A percentile compares a stretch with the other conserved stretches of the same genome.
These are phyloP conservation scores for Bombus impatiens DNA, from an alignment of 1,140 invertebrate genomes.

Conservation along the genomic window DNA sequence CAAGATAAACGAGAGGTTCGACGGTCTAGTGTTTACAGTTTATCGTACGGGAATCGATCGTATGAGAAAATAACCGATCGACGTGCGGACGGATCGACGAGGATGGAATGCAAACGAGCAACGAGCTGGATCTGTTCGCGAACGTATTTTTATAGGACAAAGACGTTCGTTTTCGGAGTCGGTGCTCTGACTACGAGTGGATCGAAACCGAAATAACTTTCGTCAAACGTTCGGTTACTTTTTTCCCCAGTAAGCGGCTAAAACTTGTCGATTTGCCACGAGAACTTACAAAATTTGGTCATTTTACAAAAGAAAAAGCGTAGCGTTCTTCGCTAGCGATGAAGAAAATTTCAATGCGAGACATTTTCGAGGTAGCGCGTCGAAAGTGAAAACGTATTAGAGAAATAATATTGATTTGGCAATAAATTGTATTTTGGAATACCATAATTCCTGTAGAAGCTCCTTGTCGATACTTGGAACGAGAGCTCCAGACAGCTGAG, in stretches of 20 bases:
- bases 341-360: no score
- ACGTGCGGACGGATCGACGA: neutral
- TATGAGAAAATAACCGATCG: conserved; percentile 22
- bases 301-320: rapidly evolving
- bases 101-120: conserved; percentile 18
- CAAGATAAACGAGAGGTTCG: conserved; percentile 32
- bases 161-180: neutral
- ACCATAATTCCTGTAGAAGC: neutral
- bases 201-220: neutral
- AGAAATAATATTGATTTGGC: neutral
- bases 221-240: neutral
- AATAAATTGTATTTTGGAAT: neutral
- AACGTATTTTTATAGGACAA: neutral
- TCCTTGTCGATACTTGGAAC: neutral
- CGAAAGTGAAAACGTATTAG: no score
- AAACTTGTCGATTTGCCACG: no score
- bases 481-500: neutral
- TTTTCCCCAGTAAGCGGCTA: no score
- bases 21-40: conserved; percentile 16
- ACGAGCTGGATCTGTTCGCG: no score
- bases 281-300: no score
- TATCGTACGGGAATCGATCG: conserved; percentile 20
- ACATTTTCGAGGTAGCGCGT: neutral
- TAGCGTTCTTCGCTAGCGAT: rapidly evolving
- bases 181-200: no score